Base-by-base conservation (phyloP, 2,888 invertebrate species). In the Pristionchus japonicus region DNA sequence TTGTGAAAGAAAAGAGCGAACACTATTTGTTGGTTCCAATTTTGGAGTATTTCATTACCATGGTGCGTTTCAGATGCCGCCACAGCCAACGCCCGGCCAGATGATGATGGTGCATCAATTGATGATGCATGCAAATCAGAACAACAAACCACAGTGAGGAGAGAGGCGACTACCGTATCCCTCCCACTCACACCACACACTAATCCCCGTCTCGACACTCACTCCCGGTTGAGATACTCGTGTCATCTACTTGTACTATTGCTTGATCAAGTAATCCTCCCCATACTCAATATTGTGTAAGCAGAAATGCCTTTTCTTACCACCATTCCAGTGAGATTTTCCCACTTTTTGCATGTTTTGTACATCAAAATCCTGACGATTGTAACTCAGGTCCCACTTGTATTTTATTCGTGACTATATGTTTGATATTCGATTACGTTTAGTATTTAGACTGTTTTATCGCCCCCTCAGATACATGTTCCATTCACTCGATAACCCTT, bases 381-480 rank as follows among this genome's bases (percentile, higher is more conserved):
- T 4, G 67, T 34, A 67, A n/a, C 47, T 80, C 80, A 47, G 80
- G 43, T 80, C 80, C 80, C 43, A 43, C 40, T 40, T 80, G 27
- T 27, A n/a, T 40, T 23, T 3, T 80, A 37, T 80, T 80, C 27
- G 15, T 80, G 13, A 27, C 13, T 34, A 37, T 40, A 80, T 80
- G 17, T 6, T 80, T 20, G 3, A 77, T 34, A 40, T 6, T 77
- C 9, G n/a, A 4, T 31, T 74, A 4, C 20, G 17, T 6, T 80
- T n/a, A n/a, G 13, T 43, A 23, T 47, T 1, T 80, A 40, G 4
- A 11, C 13, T 34, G 23, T 37, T 23, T 47, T 40, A 34, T 27
- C 31, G 13, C 43, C 27, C 57, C 57, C n/a, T 80, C 27, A 40
- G 20, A 27, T 40, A 80, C 40, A 40, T 47, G 80, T 40, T 80